Base-by-base conservation (phyloP, 2,888 invertebrate species). In the Abrostola tripartita region DNA sequence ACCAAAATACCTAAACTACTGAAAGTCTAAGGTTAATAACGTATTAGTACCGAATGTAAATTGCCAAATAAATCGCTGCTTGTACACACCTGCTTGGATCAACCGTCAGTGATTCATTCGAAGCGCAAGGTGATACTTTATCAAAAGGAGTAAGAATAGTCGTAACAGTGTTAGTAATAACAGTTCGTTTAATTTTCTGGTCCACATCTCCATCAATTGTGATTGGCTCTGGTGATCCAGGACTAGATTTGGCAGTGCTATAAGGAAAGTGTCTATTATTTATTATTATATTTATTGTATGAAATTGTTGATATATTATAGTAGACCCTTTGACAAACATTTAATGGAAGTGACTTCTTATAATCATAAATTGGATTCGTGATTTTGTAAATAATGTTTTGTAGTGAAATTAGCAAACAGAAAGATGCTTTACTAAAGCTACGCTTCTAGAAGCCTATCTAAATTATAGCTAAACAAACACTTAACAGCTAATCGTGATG, bases 81-180 rank as follows among this genome's bases (percentile, higher is more conserved):
- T 52, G 42, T 24, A 37, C n/a, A 38, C 35, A 94, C 94, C 93
- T 91, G 87, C 96, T 97, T 55, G 95, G 92, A 86, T 97, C 97
- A 78, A 97, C 97, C n/a, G 97, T 96, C 71, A 98, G 91, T 10
- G 98, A 98, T 89, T 98, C 98, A 81, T 96, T 97, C 40, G 98
- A 98, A 53, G 97, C 97, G 89, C 97, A 97, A 7, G 97, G 96
- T 6, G 97, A 97, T 36, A 95, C 88, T 78, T 95, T 95, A 76
- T 95, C 93, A 73, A 95, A 92, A 38, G 95, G 92, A 42, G 91
- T 85, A 40, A 92, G 85, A 68, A 84, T 90, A 53, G 88, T 92
- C 12, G 89, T 90, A 0, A 92, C 74, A 67, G 83, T 92, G 67
- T 90, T 93, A 44, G 87, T 83, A 77, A 88, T 86, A 55, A 87